Base-by-base conservation (phyloP, 2,888 invertebrate species). In the Sussaba pulchella region DNA sequence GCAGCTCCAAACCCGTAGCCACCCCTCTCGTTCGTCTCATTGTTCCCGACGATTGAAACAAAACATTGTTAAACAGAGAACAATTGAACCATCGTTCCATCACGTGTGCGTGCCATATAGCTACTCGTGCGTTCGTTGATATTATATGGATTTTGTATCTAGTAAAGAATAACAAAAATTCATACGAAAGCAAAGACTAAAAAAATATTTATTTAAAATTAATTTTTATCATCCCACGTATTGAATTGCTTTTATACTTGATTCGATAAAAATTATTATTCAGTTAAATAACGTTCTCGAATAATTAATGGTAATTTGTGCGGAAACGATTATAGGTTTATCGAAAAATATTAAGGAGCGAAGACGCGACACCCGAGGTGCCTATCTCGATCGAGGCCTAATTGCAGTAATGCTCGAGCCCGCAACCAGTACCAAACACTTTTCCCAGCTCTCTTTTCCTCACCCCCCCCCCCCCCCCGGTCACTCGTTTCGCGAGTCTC, bases 41-140 rank as follows among this genome's bases (percentile, higher is more conserved):
- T 81, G 77, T 81, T 72, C 72, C 69, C 78, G 54, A 59, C 73
- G 73, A 81, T 81, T 73, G 73, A 81, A 81, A 77, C 81, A 77
- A 81, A 77, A 81, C 81, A 81, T 77, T 73, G 77, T 81, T 77
- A 77, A 69, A 73, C 64, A 81, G 73, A 70, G 69, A 81, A 57
- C 76, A 59, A 81, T 73, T 70, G 69, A 59, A 64, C 41, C 69
- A 50, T 36, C 64, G 45, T 19, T 12, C 36, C 31, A 31, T 31
- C 31, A 31, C 17, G 36, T 36, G 36, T 19, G 36, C 19, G 41
- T 41, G 1, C 17, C 36, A 26, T 9, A 41, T 21, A 41, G 36
- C 14, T 31, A 14, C 57, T n/a, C 19, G 8, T 39, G 19, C 39
- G 9, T 21, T 2, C 17, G 41, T 61, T 39, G 36, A 21, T 41